Evolutionary conservation across 1,140 invertebrate species (phyloP).

Genomic region (Tribolium madens): DNA sequence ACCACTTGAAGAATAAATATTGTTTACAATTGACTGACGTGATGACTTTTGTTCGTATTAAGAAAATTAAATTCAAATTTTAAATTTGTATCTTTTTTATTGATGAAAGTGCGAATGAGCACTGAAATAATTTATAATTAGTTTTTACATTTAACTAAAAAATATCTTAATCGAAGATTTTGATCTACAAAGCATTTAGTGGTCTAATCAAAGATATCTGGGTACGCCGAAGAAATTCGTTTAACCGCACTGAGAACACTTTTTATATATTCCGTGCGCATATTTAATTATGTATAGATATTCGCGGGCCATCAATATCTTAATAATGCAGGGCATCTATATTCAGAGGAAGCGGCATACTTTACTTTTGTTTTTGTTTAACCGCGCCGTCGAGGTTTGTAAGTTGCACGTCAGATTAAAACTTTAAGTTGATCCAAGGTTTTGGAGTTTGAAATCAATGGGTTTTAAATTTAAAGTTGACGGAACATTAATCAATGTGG

Average conservation of each 20-base stretch:
- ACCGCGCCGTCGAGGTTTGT: slow-evolving; percentile 44
- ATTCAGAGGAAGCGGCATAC: slow-evolving; percentile 53
- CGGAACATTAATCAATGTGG: not conserved
- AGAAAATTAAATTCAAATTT: too few relatives aligned
- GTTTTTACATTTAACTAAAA: too few relatives aligned
- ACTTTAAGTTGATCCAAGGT: slow-evolving; percentile 6
- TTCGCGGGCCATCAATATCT: slow-evolving; percentile 54
- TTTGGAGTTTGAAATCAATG: slow-evolving; percentile 6
- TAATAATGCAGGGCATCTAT: slow-evolving; percentile 56
- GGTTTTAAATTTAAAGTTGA: not conserved
- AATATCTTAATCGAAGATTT: too few relatives aligned
- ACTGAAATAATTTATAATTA: too few relatives aligned
- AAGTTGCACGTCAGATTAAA: slow-evolving; percentile 40
- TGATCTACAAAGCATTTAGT: not conserved
- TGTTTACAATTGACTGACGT: too few relatives aligned
- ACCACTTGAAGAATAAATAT: too few relatives aligned
- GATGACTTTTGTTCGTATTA: too few relatives aligned
- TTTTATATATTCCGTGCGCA: slow-evolving; percentile 54
- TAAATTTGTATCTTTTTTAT: too few relatives aligned
- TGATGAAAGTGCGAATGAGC: too few relatives aligned
- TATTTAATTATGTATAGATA: slow-evolving; percentile 58
- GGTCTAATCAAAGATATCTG: slow-evolving; percentile 40
- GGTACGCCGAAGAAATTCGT: slow-evolving; percentile 5
- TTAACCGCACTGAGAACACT: slow-evolving; percentile 36
- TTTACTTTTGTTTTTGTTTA: slow-evolving; percentile 57